These are phyloP conservation scores for Barypeithes pellucidus DNA, from an alignment of 2,888 invertebrate genomes.

Conservation along the genomic window DNA sequence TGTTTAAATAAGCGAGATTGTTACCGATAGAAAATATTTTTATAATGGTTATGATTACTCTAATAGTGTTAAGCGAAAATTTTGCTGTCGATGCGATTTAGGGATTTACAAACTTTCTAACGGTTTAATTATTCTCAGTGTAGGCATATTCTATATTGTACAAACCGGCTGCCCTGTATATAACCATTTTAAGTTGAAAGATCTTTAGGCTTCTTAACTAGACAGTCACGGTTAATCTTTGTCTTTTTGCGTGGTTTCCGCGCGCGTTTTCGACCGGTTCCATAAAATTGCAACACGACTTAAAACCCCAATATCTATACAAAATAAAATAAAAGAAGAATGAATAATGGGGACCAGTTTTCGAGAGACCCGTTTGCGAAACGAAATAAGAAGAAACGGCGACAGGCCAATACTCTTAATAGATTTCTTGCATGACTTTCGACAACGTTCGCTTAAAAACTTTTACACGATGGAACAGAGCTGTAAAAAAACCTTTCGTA, in stretches of 20 bases:
- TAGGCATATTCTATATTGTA: too few relatives aligned
- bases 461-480: neutral
- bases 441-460: neutral
- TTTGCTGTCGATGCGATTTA: too few relatives aligned
- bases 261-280: conserved; percentile 26
- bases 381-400: conserved; percentile 39
- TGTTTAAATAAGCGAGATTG: too few relatives aligned
- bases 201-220: neutral
- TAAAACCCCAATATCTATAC: conserved; percentile 36
- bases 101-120: too few relatives aligned
- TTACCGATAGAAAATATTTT: too few relatives aligned
- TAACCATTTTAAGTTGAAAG: neutral
- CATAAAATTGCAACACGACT: conserved; percentile 28
- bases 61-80: too few relatives aligned
- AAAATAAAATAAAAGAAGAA: conserved; percentile 36
- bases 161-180: neutral
- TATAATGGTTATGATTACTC: too few relatives aligned
- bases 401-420: conserved; percentile 38
- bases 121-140: too few relatives aligned
- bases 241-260: conserved; percentile 8
- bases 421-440: conserved; percentile 24
- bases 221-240: conserved; percentile 15
- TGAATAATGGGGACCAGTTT: conserved; percentile 46
- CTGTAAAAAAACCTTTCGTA: neutral
- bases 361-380: conserved; percentile 40